phyloP scores from a whole-genome alignment of 2,797 vertebrate genomes.

The Enteromius thamalakanensis region DNA sequence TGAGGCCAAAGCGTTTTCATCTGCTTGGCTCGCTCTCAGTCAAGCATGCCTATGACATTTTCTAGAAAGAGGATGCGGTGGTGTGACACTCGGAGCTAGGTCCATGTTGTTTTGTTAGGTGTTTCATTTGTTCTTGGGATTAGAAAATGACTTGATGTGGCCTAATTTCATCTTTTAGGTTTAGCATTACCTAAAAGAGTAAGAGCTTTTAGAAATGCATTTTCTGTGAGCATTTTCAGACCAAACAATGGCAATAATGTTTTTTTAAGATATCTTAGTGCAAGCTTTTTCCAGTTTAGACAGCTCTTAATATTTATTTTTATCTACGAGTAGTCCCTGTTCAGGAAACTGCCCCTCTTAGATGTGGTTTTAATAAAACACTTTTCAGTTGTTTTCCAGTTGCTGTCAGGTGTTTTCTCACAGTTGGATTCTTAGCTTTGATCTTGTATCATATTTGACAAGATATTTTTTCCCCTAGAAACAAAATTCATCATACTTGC shows the following conservation, averaged over 20 bases:
- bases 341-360: not conserved
- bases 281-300: too few species aligned
- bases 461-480: conserved; percentile 56
- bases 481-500: conserved; percentile 66
- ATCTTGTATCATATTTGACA: not conserved
- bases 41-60: conserved; percentile 77
- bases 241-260: too few species aligned
- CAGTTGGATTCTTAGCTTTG: not conserved
- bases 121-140: conserved; percentile 16
- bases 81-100: not conserved
- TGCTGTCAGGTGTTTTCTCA: not conserved
- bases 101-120: not conserved
- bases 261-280: too few species aligned
- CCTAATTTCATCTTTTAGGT: not conserved
- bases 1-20: conserved; percentile 58
- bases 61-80: conserved; percentile 57
- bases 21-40: conserved; percentile 70
- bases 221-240: too few species aligned
- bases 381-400: not conserved
- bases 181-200: too few species aligned
- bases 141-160: conserved; percentile 21
- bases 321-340: not conserved
- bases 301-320: too few species aligned
- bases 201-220: too few species aligned
- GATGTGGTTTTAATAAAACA: not conserved